phyloP scores from a whole-genome alignment of 2,797 vertebrate species.

The Benthosema pterotum region DNA sequence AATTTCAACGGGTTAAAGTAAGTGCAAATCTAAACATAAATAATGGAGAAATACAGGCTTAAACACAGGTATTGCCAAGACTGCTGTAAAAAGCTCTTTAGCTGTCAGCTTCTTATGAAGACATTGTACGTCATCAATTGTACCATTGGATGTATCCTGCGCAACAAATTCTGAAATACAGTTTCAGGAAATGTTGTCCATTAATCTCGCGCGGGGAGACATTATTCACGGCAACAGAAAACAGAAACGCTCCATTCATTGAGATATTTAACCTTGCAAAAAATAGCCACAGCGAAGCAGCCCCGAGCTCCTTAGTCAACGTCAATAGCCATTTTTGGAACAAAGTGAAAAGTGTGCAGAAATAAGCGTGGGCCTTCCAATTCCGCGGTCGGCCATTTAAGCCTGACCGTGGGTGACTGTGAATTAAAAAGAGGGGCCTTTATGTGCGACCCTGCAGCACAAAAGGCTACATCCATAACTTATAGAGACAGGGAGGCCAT shows the following conservation, averaged over 20 bases:
- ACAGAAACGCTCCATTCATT: constrained; percentile 8
- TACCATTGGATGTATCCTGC: constrained; percentile 18
- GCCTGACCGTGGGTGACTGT: constrained; percentile 81
- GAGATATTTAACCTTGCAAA: constrained; percentile 65
- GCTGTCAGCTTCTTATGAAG: constrained; percentile 38
- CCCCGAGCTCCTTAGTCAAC: constrained; percentile 55
- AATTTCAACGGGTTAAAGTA: constrained; percentile 45
- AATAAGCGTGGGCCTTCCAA: constrained; percentile 73
- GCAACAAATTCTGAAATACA: constrained; percentile 23
- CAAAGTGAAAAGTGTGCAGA: constrained; percentile 56
- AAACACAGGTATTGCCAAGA: constrained; percentile 37
- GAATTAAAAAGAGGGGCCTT: constrained; percentile 85
- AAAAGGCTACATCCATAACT: constrained; percentile 85
- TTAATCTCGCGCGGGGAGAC: constrained; percentile 20
- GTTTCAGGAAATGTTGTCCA: constrained; percentile 28
- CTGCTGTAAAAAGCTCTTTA: constrained; percentile 49
- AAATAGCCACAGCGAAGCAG: constrained; percentile 48
- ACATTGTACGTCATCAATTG: constrained; percentile 27
- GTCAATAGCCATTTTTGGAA: constrained; percentile 70
- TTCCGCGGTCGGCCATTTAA: constrained; percentile 82
- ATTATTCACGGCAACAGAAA: constrained; percentile 21
- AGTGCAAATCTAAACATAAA: constrained; percentile 61
- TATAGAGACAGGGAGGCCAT: constrained; percentile 79
- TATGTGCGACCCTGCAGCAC: constrained; percentile 82
- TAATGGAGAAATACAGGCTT: constrained; percentile 55